Evolutionary conservation across 1,140 invertebrate species (phyloP).

Genomic region (Sogatella furcifera): DNA sequence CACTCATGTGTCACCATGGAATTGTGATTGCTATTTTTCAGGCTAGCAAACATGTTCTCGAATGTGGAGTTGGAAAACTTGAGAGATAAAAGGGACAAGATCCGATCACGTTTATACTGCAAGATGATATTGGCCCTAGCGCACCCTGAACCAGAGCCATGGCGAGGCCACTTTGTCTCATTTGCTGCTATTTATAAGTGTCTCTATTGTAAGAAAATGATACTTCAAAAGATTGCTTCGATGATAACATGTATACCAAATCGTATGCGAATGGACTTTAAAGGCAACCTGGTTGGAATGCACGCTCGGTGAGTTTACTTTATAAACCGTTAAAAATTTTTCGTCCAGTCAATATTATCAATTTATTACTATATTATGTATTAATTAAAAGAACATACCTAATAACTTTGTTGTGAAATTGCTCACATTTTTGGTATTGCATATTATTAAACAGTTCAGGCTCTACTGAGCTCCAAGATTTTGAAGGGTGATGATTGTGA

Average conservation of each 20-base stretch:
- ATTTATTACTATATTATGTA: too few relatives aligned
- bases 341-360: too few relatives aligned
- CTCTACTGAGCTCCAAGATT: too few relatives aligned
- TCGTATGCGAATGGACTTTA: slow-evolving; percentile 11
- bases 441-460: too few relatives aligned
- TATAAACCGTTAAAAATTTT: too few relatives aligned
- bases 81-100: slow-evolving; percentile 69
- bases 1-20: neutral
- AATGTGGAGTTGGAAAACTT: slow-evolving; percentile 66
- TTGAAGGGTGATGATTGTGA: too few relatives aligned
- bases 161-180: slow-evolving; percentile 65
- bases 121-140: slow-evolving; percentile 66
- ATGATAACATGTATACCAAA: slow-evolving; percentile 19
- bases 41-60: slow-evolving; percentile 66
- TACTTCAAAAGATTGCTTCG: slow-evolving; percentile 9
- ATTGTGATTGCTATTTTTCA: slow-evolving; percentile 29
- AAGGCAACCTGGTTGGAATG: too few relatives aligned
- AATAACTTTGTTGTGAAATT: too few relatives aligned
- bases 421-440: too few relatives aligned
- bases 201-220: slow-evolving; percentile 45
- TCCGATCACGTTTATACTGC: slow-evolving; percentile 69
- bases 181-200: slow-evolving; percentile 56
- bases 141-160: slow-evolving; percentile 55
- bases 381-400: too few relatives aligned
- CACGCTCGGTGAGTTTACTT: too few relatives aligned